phyloP scores from a whole-genome alignment of 2,113 vertebrate species.

The Phycodurus eques region DNA sequence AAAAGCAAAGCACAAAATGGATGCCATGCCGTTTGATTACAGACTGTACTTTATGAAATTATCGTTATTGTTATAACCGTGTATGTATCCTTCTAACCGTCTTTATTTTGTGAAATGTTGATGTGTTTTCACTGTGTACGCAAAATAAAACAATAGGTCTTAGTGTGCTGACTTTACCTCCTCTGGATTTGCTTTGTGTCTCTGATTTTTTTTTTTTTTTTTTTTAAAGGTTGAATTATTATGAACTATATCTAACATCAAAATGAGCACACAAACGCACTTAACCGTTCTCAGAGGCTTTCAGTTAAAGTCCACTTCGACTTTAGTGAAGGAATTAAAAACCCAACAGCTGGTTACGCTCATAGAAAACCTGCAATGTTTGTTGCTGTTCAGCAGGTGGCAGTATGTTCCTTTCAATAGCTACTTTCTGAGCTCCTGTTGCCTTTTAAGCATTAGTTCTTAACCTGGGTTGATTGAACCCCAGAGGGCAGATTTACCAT shows the following conservation, averaged over 20 bases:
- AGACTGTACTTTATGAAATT: conserved; percentile 31
- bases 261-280: too few relatives aligned
- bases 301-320: too few relatives aligned
- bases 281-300: too few relatives aligned
- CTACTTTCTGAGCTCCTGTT: background rate
- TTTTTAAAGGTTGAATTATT: too few relatives aligned
- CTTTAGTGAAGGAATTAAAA: too few relatives aligned
- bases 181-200: background rate
- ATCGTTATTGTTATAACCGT: conserved; percentile 25
- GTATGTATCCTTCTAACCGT: conserved; percentile 15
- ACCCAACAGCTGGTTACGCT: too few relatives aligned
- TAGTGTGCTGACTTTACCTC: background rate
- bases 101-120: conserved; percentile 32
- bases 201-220: background rate
- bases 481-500: background rate
- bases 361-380: background rate
- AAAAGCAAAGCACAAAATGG: conserved; percentile 6
- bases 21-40: conserved; percentile 29
- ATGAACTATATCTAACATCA: too few relatives aligned
- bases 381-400: background rate
- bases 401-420: background rate
- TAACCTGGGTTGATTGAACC: background rate
- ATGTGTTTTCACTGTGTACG: background rate
- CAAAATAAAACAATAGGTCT: background rate
- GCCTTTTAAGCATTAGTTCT: too few relatives aligned